Evolutionary conservation across 92 coral and sea anemone genomes (phyloP).

Genomic region (Epizoanthus scotinus): DNA sequence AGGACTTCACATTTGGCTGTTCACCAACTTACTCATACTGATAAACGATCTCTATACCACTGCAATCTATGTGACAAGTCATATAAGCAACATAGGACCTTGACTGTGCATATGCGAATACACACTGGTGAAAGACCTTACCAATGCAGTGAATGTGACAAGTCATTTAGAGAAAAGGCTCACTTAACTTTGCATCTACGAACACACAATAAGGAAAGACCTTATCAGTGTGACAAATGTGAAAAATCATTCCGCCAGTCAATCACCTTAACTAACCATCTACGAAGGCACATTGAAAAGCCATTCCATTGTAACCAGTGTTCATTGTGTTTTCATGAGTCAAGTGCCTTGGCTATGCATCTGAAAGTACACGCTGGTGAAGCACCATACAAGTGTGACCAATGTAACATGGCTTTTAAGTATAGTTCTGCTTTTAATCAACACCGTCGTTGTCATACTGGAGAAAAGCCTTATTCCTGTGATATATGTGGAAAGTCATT

Average conservation of each 20-base stretch:
- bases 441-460: constrained; percentile 46
- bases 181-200: not conserved
- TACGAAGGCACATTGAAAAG: not conserved
- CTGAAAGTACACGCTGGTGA: constrained; percentile 1
- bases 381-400: not conserved
- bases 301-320: not conserved
- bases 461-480: constrained; percentile 42
- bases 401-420: not conserved
- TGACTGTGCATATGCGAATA: not conserved
- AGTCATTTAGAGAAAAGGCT: not conserved
- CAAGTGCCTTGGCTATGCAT: not conserved
- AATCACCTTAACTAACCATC: not conserved
- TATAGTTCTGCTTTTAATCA: not conserved
- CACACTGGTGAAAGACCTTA: not conserved
- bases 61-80: not conserved
- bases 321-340: not conserved
- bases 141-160: not conserved
- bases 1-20: not conserved
- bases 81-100: not conserved
- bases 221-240: not conserved
- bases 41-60: not conserved
- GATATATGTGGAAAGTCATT: constrained; percentile 38
- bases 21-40: not conserved
- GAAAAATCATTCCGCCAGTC: not conserved
- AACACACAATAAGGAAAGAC: not conserved